phyloP scores from a whole-genome alignment of 2,888 invertebrate genomes.

The Ptychoptera contaminata region DNA sequence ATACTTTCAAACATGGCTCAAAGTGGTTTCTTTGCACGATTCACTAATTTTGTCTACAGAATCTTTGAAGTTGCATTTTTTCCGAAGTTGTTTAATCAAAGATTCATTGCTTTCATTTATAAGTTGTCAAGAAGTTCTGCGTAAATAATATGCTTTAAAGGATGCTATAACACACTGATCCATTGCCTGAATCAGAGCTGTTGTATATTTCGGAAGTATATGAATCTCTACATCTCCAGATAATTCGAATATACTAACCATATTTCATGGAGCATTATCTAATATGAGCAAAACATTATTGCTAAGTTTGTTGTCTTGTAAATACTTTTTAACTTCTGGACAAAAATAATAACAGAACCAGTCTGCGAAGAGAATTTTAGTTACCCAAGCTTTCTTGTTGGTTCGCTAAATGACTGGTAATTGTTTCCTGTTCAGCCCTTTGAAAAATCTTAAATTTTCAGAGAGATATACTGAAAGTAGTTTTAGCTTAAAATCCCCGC shows the following conservation, averaged over 20 bases:
- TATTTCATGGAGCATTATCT: slow-evolving; percentile 14
- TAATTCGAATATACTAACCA: slow-evolving; percentile 9
- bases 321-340: slow-evolving; percentile 12
- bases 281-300: slow-evolving; percentile 13
- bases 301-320: slow-evolving; percentile 10
- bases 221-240: slow-evolving; percentile 9
- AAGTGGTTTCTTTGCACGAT: too few species aligned
- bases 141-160: slow-evolving; percentile 12
- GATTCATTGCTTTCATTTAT: slow-evolving; percentile 12
- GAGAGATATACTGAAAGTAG: slow-evolving; percentile 17
- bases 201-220: slow-evolving; percentile 16
- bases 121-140: slow-evolving; percentile 8
- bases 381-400: slow-evolving; percentile 16
- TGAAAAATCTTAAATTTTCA: slow-evolving; percentile 15
- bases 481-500: too few species aligned
- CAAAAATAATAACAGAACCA: slow-evolving; percentile 13
- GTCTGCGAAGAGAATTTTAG: slow-evolving; percentile 8
- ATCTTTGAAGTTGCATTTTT: slow-evolving; percentile 3
- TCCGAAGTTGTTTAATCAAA: slow-evolving; percentile 12
- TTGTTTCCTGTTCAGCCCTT: slow-evolving; percentile 13
- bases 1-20: too few species aligned
- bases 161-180: slow-evolving; percentile 11
- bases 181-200: slow-evolving; percentile 13
- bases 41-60: too few species aligned
- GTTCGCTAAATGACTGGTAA: slow-evolving; percentile 16